Conservation (phyloP, 2,797 vertebrate genomes). For the Arremon aurantiirostris region DNA sequence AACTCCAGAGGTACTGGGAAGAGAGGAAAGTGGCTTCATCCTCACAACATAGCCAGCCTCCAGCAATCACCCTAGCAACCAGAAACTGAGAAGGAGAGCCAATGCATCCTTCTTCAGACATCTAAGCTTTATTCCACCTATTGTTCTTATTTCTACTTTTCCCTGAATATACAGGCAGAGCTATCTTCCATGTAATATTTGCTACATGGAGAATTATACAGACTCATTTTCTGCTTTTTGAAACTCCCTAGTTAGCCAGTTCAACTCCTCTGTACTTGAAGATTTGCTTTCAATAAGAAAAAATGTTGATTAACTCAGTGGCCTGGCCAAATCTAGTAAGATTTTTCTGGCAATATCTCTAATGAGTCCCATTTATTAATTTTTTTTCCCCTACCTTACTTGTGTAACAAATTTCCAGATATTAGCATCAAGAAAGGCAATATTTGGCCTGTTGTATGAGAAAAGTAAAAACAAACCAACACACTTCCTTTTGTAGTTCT, state of each 20-base stretch:
- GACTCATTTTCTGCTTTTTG: conserved; percentile 31
- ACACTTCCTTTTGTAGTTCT: conserved; percentile 68
- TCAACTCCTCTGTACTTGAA: conserved; percentile 7
- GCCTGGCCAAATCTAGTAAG: conserved; percentile 31
- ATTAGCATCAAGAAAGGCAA: conserved; percentile 66
- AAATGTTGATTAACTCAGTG: conserved; percentile 55
- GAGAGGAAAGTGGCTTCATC: background rate
- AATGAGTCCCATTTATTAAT: conserved; percentile 61
- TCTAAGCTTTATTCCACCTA: background rate
- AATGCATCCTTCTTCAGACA: background rate
- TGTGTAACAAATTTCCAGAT: conserved; percentile 67
- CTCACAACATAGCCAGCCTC: background rate
- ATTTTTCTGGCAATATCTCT: conserved; percentile 57
- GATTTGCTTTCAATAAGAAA: conserved; percentile 74
- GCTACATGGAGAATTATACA: background rate
- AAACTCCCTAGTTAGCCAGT: conserved; percentile 30
- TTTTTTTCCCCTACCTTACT: conserved; percentile 56
- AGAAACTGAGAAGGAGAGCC: background rate
- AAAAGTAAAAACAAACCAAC: conserved; percentile 60
- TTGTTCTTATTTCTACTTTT: background rate
- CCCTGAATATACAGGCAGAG: background rate
- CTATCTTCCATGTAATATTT: background rate
- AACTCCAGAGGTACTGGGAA: background rate
- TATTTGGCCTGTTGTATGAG: conserved; percentile 59
- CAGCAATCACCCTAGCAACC: background rate